Conservation (phyloP, 2,797 vertebrate species). For the Hylomyscus alleni region DNA sequence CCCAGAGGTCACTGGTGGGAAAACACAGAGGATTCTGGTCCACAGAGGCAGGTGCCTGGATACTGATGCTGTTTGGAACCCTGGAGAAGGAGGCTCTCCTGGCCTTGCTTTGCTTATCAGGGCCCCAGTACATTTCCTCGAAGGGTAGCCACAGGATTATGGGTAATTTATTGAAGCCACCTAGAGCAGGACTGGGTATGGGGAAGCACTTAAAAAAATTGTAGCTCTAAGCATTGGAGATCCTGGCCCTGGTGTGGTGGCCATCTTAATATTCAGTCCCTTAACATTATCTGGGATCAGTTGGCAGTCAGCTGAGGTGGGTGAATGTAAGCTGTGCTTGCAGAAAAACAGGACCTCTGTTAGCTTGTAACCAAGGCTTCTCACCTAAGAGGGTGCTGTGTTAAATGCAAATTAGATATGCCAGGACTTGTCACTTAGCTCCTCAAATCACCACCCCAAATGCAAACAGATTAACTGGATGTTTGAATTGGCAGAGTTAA, state of each 20-base stretch:
- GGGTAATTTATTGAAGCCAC: neutral
- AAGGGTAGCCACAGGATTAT: neutral
- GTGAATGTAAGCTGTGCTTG: neutral
- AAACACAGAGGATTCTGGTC: neutral
- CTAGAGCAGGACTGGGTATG: neutral
- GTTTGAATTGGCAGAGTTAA: slow-evolving; percentile 45
- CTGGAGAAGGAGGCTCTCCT: neutral
- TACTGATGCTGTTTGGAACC: neutral
- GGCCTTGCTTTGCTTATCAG: slow-evolving; percentile 1
- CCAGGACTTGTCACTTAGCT: slow-evolving; percentile 20
- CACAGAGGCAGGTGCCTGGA: neutral
- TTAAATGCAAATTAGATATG: neutral
- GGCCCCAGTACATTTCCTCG: neutral
- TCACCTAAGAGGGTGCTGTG: neutral
- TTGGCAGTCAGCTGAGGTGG: neutral
- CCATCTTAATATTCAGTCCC: neutral
- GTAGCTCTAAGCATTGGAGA: neutral
- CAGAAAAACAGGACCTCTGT: neutral
- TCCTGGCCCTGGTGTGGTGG: neutral
- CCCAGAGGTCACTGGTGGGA: neutral
- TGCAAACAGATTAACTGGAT: slow-evolving; percentile 37
- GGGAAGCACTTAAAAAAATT: neutral
- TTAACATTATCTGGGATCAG: neutral
- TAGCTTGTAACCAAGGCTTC: neutral
- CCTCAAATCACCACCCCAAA: slow-evolving; percentile 27